Conservation (phyloP, 2,113 vertebrate species). For the Pardalotus punctatus region DNA sequence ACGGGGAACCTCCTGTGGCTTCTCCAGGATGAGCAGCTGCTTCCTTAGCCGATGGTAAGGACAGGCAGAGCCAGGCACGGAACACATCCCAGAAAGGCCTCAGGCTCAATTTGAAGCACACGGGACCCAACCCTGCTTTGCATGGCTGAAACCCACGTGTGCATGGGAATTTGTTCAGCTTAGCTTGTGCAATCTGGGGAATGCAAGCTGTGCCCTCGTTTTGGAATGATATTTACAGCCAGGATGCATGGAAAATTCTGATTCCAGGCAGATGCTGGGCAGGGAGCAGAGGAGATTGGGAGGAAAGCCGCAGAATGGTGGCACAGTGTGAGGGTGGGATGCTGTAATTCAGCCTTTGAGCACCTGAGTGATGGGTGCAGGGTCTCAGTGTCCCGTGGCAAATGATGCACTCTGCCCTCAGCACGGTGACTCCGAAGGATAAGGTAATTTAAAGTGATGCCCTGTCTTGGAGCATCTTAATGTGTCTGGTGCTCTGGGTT, state of each 20-base stretch:
- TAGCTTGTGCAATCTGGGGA: not conserved
- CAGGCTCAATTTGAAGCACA: not conserved
- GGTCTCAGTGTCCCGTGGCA: not conserved
- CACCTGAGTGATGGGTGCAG: not conserved
- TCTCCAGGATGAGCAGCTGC: not conserved
- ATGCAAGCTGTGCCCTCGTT: not conserved
- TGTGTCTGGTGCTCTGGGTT: not conserved
- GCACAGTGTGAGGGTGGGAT: not conserved
- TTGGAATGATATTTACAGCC: not conserved
- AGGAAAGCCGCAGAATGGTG: not conserved
- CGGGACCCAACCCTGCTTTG: not conserved
- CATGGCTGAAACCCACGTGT: rapidly evolving
- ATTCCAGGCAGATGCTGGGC: not conserved
- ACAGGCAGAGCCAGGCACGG: not conserved
- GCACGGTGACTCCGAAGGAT: not conserved
- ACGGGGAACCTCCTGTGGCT: not conserved
- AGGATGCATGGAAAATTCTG: not conserved
- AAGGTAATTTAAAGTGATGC: not conserved
- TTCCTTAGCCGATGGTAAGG: not conserved
- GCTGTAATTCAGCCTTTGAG: not conserved
- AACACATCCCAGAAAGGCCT: not conserved
- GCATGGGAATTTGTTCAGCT: not conserved
- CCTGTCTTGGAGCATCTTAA: not conserved
- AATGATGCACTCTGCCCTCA: not conserved
- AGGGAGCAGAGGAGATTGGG: not conserved